These are phyloP conservation scores for Meiosimyza platycephala DNA, from an alignment of 2,888 invertebrate genomes.

Conservation along the genomic window DNA sequence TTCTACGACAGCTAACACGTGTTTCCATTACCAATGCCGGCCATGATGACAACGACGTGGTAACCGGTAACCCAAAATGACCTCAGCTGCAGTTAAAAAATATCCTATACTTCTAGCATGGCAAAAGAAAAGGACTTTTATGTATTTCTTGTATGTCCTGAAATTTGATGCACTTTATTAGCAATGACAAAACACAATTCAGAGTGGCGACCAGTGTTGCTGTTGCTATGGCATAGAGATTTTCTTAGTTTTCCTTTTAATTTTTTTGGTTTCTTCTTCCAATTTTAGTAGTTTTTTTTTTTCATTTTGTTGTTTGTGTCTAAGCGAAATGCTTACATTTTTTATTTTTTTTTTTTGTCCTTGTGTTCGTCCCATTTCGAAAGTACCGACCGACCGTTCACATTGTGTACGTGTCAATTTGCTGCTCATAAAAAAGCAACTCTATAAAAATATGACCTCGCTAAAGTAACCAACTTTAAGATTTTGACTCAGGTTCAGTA, in stretches of 20 bases:
- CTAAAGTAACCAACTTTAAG: background rate
- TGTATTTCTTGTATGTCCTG: constrained; percentile 1
- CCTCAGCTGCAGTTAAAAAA: background rate
- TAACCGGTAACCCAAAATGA: constrained; percentile 15
- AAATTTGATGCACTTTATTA: constrained; percentile 42
- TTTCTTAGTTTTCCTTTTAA: background rate
- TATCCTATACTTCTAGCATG: background rate
- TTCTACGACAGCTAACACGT: constrained; percentile 22
- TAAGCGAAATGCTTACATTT: background rate
- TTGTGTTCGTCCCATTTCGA: background rate
- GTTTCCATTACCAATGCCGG: constrained; percentile 24
- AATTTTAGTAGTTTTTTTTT: background rate
- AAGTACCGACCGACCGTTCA: too few species aligned
- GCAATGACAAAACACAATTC: constrained; percentile 30
- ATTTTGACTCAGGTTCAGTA: background rate
- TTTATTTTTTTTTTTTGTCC: constrained; percentile 5
- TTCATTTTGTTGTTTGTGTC: constrained; percentile 1
- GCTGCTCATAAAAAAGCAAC: constrained; percentile 22
- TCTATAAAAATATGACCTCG: constrained; percentile 28
- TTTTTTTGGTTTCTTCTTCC: background rate
- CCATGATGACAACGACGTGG: too few species aligned
- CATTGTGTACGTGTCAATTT: constrained; percentile 26
- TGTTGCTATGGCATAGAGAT: constrained; percentile 30
- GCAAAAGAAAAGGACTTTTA: constrained; percentile 7
- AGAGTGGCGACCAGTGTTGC: constrained; percentile 20